Evolutionary conservation across 2,888 invertebrate species (phyloP), one percentile per base, ranked within the genome.

Genomic region (Nomada hirtipes): DNA sequence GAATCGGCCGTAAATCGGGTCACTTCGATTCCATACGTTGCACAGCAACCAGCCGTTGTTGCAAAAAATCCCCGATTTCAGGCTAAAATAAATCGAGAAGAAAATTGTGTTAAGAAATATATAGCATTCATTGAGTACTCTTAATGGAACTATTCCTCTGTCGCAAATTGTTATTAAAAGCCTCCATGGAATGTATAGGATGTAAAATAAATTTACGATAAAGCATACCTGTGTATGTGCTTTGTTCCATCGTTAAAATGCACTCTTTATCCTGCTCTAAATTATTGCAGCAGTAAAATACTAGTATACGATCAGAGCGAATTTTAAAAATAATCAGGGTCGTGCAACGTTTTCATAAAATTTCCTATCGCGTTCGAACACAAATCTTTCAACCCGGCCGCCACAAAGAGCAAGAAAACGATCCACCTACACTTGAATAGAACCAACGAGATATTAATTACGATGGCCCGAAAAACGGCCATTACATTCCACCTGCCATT

Each of bases 1-100:
- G 47, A 15, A 29, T 42, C 20, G 65, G 61, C 64, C 79, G 76
- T 79, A 79, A 82, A 84, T 76, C 79, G 72, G 72, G 65, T 61
- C 60, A 23, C 50, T 76, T 76, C 78, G 72, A 60, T 68, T 68
- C 61, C 78, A 78, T 36, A 52, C 53, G 52, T 36, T 44, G 26
- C 55, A 20, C 36, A 26, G 20, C 20, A 42, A 20, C 60, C 36
- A 47, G 9, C 59, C 20, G 29, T 29, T 53, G 23, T 44, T n/a
- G 29, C 53, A 53, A 75, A 67, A 55, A 68, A 68, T 61, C 55
- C 23, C 20, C 47, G n/a, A 67, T 68, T 74, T 59, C 20, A 3
- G 13, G 47, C 13, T 10, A 36, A 64, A 67, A 53, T 67, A 75
- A 67, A 53, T 74, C 64, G 10, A 20, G 1, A 42, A 44, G 74